Conservation (phyloP, 1,140 invertebrate genomes). For the Drusus annulatus region DNA sequence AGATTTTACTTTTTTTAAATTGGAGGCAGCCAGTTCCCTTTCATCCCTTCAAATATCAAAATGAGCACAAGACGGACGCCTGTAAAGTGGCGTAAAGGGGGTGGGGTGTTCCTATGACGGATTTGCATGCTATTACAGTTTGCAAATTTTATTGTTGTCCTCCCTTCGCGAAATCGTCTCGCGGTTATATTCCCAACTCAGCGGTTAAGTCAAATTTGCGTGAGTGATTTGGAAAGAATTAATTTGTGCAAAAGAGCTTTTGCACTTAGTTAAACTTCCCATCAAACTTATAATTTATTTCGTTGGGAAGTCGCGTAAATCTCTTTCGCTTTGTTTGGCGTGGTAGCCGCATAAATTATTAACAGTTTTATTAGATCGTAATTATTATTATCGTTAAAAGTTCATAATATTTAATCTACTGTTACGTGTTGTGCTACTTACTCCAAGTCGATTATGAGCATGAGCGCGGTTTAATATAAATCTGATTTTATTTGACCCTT, state of each 20-base stretch:
- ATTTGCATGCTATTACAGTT: slow-evolving; percentile 41
- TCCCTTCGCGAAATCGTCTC: background rate
- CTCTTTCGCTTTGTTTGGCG: no score
- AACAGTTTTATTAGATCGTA: no score
- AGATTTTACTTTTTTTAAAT: no score
- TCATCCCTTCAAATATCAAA: background rate
- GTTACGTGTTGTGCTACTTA: no score
- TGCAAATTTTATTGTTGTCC: slow-evolving; percentile 31
- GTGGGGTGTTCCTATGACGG: slow-evolving; percentile 11
- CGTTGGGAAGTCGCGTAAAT: background rate
- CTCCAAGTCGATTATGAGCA: no score
- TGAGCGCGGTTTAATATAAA: no score
- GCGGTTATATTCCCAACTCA: background rate
- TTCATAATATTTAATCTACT: no score
- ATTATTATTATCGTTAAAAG: no score
- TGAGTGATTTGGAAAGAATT: slow-evolving; percentile 17
- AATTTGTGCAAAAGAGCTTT: slow-evolving; percentile 26
- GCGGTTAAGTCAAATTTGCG: slow-evolving; percentile 16
- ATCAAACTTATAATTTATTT: background rate
- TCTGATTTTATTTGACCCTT: no score
- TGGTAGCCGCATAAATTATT: no score
- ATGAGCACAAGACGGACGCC: slow-evolving; percentile 33
- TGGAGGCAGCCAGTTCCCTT: no score
- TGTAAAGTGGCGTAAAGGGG: slow-evolving; percentile 1
- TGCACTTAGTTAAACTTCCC: slow-evolving; percentile 8